A percentile compares a stretch with the other conserved stretches of the same genome.
phyloP scores from a whole-genome alignment of 2,888 invertebrate species.

The Empis livida region DNA sequence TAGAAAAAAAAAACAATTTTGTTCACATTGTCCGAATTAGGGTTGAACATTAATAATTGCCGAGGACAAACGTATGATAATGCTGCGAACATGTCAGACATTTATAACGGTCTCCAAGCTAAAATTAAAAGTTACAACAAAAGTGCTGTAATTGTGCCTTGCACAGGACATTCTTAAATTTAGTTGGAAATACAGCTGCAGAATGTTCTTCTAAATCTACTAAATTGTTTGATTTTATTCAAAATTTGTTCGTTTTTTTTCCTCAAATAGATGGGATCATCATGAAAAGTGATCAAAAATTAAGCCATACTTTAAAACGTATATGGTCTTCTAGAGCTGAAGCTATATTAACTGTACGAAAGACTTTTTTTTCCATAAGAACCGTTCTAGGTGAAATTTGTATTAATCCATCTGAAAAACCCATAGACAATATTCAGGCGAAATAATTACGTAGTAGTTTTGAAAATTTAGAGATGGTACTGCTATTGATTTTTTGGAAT shows the following conservation, averaged over 20 bases:
- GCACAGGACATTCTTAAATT: neutral
- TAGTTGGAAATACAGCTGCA: no score
- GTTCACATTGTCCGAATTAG: no score
- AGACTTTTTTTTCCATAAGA: neutral
- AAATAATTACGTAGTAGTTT: neutral
- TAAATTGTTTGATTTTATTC: neutral
- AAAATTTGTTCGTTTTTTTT: constrained; percentile 1
- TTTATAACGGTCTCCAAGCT: no score
- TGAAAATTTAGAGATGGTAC: neutral
- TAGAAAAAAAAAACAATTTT: neutral
- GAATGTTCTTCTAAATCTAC: neutral
- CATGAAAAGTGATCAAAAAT: neutral
- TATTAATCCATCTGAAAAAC: neutral
- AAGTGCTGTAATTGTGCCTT: neutral
- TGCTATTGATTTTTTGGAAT: neutral
- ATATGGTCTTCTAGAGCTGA: neutral
- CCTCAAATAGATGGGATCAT: neutral
- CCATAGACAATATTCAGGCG: neutral
- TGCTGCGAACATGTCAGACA: no score
- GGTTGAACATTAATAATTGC: no score
- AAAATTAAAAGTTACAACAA: neutral
- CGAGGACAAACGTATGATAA: no score
- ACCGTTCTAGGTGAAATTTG: neutral
- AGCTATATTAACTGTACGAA: no score
- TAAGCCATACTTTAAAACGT: neutral